phyloP scores from a whole-genome alignment of 2,888 invertebrate species.

The Synergus gifuensis region DNA sequence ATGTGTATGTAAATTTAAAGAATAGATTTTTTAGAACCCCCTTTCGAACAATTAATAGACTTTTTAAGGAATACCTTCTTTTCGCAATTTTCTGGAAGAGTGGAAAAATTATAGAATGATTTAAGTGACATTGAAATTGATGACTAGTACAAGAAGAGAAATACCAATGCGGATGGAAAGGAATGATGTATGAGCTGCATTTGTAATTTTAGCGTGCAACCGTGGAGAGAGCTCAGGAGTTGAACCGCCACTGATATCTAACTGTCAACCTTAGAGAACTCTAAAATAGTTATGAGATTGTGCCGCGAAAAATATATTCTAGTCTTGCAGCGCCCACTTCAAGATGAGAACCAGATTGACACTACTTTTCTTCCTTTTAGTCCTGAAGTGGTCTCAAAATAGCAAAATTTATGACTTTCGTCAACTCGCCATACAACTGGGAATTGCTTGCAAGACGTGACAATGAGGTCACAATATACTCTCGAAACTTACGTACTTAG shows the following conservation, averaged over 20 bases:
- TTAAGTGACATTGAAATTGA: not conserved
- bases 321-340: conserved; percentile 50
- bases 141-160: conserved; percentile 44
- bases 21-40: too few species aligned
- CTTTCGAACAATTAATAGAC: too few species aligned
- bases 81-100: not conserved
- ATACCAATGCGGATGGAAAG: conserved; percentile 44
- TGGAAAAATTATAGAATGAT: not conserved
- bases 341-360: conserved; percentile 17
- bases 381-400: not conserved
- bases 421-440: not conserved
- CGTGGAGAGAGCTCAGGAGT: conserved; percentile 48
- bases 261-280: conserved; percentile 58
- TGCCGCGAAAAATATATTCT: conserved; percentile 60
- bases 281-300: conserved; percentile 64
- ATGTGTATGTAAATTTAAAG: too few species aligned
- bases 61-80: not conserved
- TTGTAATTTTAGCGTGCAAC: conserved; percentile 61
- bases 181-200: conserved; percentile 69
- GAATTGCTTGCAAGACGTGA: conserved; percentile 1
- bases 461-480: not conserved
- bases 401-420: conserved; percentile 34
- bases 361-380: not conserved
- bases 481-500: not conserved
- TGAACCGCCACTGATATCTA: conserved; percentile 52